Evolutionary conservation across 2,888 invertebrate genomes (phyloP), one percentile per base, ranked within the genome.

Genomic region (Diloba caeruleocephala): DNA sequence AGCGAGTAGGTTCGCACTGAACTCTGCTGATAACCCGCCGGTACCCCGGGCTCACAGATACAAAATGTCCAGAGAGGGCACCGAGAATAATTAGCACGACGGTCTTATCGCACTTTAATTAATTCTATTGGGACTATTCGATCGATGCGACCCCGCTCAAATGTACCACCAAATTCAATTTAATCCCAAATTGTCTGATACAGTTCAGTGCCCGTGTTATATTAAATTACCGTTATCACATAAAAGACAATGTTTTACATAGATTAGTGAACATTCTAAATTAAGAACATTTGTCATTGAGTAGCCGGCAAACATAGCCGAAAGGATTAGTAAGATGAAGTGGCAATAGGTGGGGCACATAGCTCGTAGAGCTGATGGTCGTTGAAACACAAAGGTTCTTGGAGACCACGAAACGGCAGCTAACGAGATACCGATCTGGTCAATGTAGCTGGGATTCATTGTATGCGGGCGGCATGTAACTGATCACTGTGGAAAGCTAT

Each of bases 71-170:
- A 39, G 44, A 59, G 61, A 58, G 58, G 54, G 50, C 71, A 66
- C 63, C 54, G 52, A 59, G 74, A 86, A 87, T 89, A 88, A 91
- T 90, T 88, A 88, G 85, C 82, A 72, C 79, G 76, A 54, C 55
- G 52, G 71, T 78, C 81, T 88, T 90, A 89, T 89, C 89, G 76
- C 58, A 53, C 52, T 67, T 81, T 85, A 88, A 88, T 90, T 89
- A 87, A 89, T 89, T 88, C 79, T 70, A 74, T 70, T 52, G 59
- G 65, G 56, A 59, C 43, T 41, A 21, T 23, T 17, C 56, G 60
- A 74, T 68, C 49, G 41, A 53, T 29, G 33, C 10, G 19, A 39
- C 36, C 28, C 34, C 46, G 23, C 19, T 39, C 46, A 32, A 53
- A 31, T 37, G 31, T 36, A 45, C 21, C n/a, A n/a, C 33, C 29